phyloP scores from a whole-genome alignment of 1,140 invertebrate genomes.

The Zaprionus lachaisei region DNA sequence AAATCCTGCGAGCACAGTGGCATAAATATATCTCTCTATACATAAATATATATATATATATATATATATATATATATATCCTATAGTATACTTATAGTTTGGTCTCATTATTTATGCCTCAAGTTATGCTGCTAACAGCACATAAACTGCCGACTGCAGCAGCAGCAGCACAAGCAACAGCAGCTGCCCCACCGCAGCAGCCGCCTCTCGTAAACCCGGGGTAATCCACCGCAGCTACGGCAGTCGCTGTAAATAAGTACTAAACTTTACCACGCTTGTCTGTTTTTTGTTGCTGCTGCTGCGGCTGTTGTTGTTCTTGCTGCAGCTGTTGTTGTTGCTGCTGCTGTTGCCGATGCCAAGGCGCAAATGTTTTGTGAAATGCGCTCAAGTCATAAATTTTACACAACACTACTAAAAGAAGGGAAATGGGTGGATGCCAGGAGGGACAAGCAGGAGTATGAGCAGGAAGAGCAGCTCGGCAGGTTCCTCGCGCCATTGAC shows the following conservation, averaged over 20 bases:
- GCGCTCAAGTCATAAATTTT: slow-evolving; percentile 80
- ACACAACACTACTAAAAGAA: slow-evolving; percentile 54
- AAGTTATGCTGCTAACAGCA: slow-evolving; percentile 77
- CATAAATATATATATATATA: not conserved
- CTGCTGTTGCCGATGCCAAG: slow-evolving; percentile 46
- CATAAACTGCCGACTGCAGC: slow-evolving; percentile 74
- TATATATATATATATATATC: slow-evolving; percentile 3
- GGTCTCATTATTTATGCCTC: slow-evolving; percentile 73
- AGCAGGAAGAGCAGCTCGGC: not conserved
- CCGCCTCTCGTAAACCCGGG: slow-evolving; percentile 24
- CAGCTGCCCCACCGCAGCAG: slow-evolving; percentile 35
- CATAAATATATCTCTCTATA: slow-evolving; percentile 20
- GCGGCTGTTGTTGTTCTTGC: slow-evolving; percentile 20
- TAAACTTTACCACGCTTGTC: slow-evolving; percentile 73
- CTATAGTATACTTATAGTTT: slow-evolving; percentile 59
- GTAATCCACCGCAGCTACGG: slow-evolving; percentile 50
- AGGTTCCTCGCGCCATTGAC: slow-evolving; percentile 60
- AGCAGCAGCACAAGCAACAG: slow-evolving; percentile 23
- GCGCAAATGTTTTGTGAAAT: slow-evolving; percentile 81
- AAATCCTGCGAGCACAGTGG: slow-evolving; percentile 12
- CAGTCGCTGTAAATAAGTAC: slow-evolving; percentile 63
- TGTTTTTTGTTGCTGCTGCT: slow-evolving; percentile 44
- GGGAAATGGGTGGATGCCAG: not conserved
- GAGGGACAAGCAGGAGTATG: not conserved
- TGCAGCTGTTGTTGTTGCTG: slow-evolving; percentile 37